A percentile compares a stretch with the other conserved stretches of the same genome.
Conservation (phyloP, 2,797 vertebrate genomes). For the Pipistrellus pygmaeus region DNA sequence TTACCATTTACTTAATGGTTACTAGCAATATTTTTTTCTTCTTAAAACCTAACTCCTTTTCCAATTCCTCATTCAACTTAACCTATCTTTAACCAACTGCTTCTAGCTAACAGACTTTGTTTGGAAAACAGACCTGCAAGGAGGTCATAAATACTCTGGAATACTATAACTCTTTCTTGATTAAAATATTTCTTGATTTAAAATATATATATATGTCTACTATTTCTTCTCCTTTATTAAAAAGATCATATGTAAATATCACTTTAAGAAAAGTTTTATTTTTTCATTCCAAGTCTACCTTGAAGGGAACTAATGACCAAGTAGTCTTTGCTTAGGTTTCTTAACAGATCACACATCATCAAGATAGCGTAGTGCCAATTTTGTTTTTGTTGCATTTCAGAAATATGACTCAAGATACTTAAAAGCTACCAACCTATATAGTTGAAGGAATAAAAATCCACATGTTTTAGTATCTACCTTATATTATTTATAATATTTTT, state of each 20-base stretch:
- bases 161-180: background rate
- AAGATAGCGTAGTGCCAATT: background rate
- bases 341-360: slow-evolving; percentile 26
- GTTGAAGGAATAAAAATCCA: background rate
- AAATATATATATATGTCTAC: background rate
- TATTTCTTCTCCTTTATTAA: slow-evolving; percentile 10
- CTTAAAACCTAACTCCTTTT: slow-evolving; percentile 24
- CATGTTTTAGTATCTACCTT: background rate
- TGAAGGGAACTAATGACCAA: slow-evolving; percentile 3
- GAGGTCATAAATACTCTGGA: background rate
- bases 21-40: slow-evolving; percentile 7
- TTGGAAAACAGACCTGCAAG: background rate
- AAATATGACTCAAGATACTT: slow-evolving; percentile 31
- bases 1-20: background rate
- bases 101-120: background rate
- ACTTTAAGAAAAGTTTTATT: slow-evolving; percentile 1
- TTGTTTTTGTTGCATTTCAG: background rate
- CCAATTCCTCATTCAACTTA: slow-evolving; percentile 18
- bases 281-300: slow-evolving; percentile 6
- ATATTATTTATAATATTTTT: no score
- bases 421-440: background rate
- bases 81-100: background rate
- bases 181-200: no score
- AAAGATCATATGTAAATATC: slow-evolving; percentile 15
- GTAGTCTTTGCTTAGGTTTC: background rate